A percentile compares a stretch with the other conserved stretches of the same genome.
These are phyloP conservation scores for Clarias platycephalus DNA, from an alignment of 2,797 vertebrate genomes.

Conservation along the genomic window DNA sequence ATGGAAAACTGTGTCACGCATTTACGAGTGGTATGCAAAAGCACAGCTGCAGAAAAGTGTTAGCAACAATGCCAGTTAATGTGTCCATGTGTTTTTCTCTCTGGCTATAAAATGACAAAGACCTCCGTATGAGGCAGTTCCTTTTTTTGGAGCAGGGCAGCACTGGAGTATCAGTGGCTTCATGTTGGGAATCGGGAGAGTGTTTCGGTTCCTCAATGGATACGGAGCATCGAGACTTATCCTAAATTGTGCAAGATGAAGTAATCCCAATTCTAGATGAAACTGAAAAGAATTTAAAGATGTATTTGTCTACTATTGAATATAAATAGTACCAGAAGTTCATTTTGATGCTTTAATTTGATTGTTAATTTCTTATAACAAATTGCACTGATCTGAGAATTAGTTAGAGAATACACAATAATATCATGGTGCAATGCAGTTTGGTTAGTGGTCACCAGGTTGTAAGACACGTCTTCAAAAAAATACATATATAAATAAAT, in stretches of 20 bases:
- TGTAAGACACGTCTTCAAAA: no score
- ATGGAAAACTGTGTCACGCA: constrained; percentile 58
- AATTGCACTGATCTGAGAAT: background rate
- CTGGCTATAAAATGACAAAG: constrained; percentile 15
- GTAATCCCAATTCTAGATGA: no score
- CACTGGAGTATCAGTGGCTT: background rate
- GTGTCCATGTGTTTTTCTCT: constrained; percentile 38
- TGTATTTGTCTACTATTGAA: background rate
- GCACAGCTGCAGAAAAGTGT: constrained; percentile 51
- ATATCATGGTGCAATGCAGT: no score
- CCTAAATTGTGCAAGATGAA: background rate
- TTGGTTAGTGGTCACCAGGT: no score
- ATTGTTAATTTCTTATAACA: background rate
- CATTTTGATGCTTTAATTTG: background rate
- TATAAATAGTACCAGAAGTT: background rate
- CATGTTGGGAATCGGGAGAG: background rate
- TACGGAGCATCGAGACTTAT: background rate
- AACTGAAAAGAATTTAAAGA: background rate
- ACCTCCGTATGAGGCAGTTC: background rate
- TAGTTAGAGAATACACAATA: background rate
- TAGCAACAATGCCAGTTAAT: constrained; percentile 36
- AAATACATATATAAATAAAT: no score
- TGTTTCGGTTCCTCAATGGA: background rate
- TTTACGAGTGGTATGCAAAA: constrained; percentile 39
- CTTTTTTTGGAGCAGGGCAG: background rate